Percentiles rank a stretch among this genome's conserved stretches.
Evolutionary conservation across 2,113 vertebrate species (phyloP).

Genomic region (Junco hyemalis): DNA sequence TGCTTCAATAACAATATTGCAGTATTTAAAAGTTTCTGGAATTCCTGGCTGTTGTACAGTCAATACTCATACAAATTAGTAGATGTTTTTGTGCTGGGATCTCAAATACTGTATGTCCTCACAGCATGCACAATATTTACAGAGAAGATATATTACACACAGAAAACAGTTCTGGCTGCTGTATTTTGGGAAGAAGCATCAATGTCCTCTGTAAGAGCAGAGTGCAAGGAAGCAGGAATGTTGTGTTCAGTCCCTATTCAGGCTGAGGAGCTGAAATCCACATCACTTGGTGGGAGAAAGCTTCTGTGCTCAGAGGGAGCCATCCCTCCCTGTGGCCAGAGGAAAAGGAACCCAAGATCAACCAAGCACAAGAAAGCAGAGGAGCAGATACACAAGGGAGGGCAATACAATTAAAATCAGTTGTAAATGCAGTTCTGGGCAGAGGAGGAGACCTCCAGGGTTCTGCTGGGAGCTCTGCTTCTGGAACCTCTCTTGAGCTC

Average conservation of each 20-base stretch:
- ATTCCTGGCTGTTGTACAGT: background rate
- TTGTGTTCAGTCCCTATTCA: background rate
- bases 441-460: background rate
- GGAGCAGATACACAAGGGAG: background rate
- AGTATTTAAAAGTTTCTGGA: background rate
- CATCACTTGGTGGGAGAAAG: background rate
- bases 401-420: accelerated
- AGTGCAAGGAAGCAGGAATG: background rate
- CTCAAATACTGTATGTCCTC: background rate
- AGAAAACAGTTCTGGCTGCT: background rate
- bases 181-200: background rate
- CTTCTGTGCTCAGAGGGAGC: background rate
- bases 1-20: background rate
- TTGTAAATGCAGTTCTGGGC: accelerated
- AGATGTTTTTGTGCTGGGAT: background rate
- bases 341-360: background rate
- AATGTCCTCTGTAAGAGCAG: background rate
- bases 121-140: background rate
- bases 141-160: background rate
- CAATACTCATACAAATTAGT: background rate
- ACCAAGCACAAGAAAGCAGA: background rate
- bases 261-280: background rate
- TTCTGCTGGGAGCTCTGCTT: background rate
- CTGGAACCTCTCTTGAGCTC: no score
- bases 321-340: background rate